Base-by-base conservation (phyloP, 2,888 invertebrate species). In the Isoperla grammatica region DNA sequence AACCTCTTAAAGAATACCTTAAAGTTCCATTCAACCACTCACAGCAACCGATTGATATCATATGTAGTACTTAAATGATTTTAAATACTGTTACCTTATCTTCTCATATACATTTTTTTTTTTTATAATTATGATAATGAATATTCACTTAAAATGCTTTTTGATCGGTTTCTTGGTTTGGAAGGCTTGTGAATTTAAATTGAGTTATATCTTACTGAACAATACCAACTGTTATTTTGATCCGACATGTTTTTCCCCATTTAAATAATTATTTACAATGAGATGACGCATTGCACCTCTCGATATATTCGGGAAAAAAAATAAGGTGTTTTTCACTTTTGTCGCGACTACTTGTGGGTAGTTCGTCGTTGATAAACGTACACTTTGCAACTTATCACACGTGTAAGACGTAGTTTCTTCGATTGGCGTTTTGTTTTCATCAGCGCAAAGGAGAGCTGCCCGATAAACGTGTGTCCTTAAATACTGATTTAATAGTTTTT, bases 111-210 rank as follows among this genome's bases (percentile, higher is more conserved):
- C 15, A 37, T 53, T 39, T 35, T 8, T 35, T 29, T 23, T 50
- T 13, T 11, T 19, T 35, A 17, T 53, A 37, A 29, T 29, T 29
- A 29, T 29, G 29, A 46, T 46, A 46, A 46, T 46, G 46, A 22
- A 22, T 22, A 22, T 46, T 20, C 46, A 46, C 22, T 17, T 46
- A 9, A 15, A 39, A 53, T 35, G 29, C 29, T 37, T 39, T 53
- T 39, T 53, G 12, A 35, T 50, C 15, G 6, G 13, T 35, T 29
- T 35, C 49, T 23, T n/a, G 9, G 15, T 39, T 53, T 53, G 53
- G 53, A 53, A 53, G 53, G 53, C 53, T 37, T 53, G 40, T 37
- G 53, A 39, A 53, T 39, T 39, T 39, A 53, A 15, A 37, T 39
- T 29, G 29, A 29, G 29, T n/a, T n/a, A 17, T 29, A 5, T 12